Evolutionary conservation across 2,113 vertebrate species (phyloP).

Genomic region (Maccullochella peelii): DNA sequence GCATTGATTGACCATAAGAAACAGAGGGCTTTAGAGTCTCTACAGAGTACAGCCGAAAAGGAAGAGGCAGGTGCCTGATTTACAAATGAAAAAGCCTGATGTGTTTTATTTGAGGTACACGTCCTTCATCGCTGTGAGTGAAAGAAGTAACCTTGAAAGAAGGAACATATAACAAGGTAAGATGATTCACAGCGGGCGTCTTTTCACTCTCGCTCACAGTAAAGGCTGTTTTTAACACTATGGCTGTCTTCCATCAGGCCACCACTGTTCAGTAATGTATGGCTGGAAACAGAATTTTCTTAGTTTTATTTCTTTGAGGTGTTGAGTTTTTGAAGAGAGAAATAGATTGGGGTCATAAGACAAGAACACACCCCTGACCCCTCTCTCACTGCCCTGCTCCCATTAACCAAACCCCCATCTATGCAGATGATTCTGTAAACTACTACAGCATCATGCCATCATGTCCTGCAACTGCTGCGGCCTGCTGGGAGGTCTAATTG

Average conservation of each 20-base stretch:
- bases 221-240: not conserved
- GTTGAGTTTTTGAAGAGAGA: slow-evolving; percentile 5
- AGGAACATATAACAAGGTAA: slow-evolving; percentile 16
- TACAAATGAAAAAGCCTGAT: slow-evolving; percentile 30
- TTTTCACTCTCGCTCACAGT: slow-evolving; percentile 16
- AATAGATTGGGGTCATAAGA: slow-evolving; percentile 8
- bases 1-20: slow-evolving; percentile 9
- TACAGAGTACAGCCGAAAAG: not conserved
- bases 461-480: slow-evolving; percentile 1
- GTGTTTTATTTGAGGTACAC: slow-evolving; percentile 21
- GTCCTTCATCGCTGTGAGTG: slow-evolving; percentile 14
- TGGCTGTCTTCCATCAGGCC: not conserved
- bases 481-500: slow-evolving; percentile 63
- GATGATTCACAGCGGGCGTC: slow-evolving; percentile 14
- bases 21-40: not conserved
- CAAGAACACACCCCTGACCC: not conserved
- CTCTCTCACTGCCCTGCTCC: not conserved
- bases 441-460: slow-evolving; percentile 5
- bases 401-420: slow-evolving; percentile 18
- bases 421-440: slow-evolving; percentile 23
- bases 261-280: not conserved
- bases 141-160: slow-evolving; percentile 41
- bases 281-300: not conserved
- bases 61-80: not conserved
- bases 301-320: too few relatives aligned